Evolutionary conservation across 2,888 invertebrate species (phyloP), one percentile per base, ranked within the genome.

Genomic region (Colletes collaris): DNA sequence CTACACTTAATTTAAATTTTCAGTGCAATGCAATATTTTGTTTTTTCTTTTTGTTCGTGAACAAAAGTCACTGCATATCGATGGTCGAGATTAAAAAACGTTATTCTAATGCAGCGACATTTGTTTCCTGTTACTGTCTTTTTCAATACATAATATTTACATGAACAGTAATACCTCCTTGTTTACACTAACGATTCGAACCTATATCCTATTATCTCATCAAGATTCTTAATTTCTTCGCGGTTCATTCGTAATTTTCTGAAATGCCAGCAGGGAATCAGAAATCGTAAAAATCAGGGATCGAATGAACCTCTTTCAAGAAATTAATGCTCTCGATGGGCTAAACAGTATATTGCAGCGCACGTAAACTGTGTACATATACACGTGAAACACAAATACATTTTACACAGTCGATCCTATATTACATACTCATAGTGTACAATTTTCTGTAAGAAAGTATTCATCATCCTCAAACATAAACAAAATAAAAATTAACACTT

Each of bases 1-100:
- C 84, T 89, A 87, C 82, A 84, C 74, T 76, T 79, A 74, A 59
- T 35, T 74, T 67, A 66, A 68, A 58, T 69, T 52, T n/a, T 69
- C 62, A 55, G 16, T 67, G 63, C 19, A 68, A 78, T 64, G 68
- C 60, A 50, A 63, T 35, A 63, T 72, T 75, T 73, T 46, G 35
- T 56, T 63, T 46, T 76, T 16, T 76, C 27, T 27, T 27, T 83
- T 49, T 40, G 53, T 27, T 35, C 59, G 35, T 11, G 27, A 56
- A 60, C 13, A 71, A 60, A 56, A 6, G 50, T 66, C 50, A 46
- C 49, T 63, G 66, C 55, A 16, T 35, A 52, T 65, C 56, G 44
- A 40, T 35, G 11, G 53, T 71, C 35, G 46, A 60, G 0, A 50
- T 69, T 72, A 82, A 79, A 68, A 64, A 70, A 62, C 73, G 67